Conservation (phyloP, 2,113 vertebrate species). For the Chroicocephalus ridibundus region DNA sequence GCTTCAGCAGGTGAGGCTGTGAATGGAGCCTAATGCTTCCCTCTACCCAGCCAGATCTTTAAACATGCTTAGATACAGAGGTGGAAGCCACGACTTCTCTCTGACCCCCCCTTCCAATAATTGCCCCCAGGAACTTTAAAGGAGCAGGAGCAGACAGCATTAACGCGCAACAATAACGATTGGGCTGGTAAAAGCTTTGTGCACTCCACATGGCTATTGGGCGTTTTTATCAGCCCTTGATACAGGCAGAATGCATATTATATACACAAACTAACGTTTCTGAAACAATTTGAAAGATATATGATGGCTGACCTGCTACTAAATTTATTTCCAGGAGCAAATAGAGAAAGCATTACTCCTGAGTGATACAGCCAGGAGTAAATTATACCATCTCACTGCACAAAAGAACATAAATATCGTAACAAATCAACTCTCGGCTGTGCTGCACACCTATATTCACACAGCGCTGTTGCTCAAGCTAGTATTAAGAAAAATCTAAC, state of each 20-base stretch:
- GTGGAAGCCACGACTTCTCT: neutral
- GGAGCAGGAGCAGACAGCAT: neutral
- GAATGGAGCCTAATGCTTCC: neutral
- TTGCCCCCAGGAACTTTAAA: neutral
- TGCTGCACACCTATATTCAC: neutral
- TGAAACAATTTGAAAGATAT: neutral
- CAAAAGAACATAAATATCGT: neutral
- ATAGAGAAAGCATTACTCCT: neutral
- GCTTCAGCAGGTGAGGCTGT: neutral
- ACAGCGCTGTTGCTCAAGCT: neutral
- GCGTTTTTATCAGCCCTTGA: neutral
- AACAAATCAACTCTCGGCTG: neutral
- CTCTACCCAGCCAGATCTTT: neutral
- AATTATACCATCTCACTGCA: neutral
- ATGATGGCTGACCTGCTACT: neutral
- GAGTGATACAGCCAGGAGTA: neutral
- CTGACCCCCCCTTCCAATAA: neutral
- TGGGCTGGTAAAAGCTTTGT: neutral
- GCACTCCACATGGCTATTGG: too few species aligned
- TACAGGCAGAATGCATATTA: neutral
- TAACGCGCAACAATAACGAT: rapidly evolving
- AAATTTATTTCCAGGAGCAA: conserved; percentile 6
- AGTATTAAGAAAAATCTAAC: neutral
- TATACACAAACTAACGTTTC: neutral
- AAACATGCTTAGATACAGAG: neutral